phyloP scores from a whole-genome alignment of 2,113 vertebrate genomes.

The Glaucidium brasilianum region DNA sequence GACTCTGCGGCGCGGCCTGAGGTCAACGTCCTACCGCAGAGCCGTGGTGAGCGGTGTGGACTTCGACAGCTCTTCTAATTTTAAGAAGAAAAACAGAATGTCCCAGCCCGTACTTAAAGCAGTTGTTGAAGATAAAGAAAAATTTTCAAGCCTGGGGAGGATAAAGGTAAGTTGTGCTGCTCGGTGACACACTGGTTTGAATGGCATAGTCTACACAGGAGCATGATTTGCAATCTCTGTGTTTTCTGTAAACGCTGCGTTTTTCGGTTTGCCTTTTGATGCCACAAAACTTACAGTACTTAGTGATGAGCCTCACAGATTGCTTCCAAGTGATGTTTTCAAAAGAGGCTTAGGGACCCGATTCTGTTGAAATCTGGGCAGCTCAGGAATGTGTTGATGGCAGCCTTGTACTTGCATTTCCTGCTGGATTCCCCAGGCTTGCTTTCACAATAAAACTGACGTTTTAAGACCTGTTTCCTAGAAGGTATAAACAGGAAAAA shows the following conservation, averaged over 20 bases:
- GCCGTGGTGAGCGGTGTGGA: slow-evolving; percentile 90
- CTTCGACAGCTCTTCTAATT: slow-evolving; percentile 59
- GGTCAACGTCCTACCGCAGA: slow-evolving; percentile 93
- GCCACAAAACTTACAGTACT: rapidly evolving
- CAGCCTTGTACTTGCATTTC: not conserved
- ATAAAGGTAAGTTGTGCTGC: slow-evolving; percentile 68
- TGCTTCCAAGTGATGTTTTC: not conserved
- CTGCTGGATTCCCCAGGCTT: not conserved
- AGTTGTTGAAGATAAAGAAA: slow-evolving; percentile 76
- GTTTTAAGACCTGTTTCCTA: not conserved
- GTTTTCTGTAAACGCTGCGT: rapidly evolving
- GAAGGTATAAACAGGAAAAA: not conserved
- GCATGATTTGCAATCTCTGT: rapidly evolving
- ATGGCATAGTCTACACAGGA: not conserved
- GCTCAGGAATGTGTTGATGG: not conserved
- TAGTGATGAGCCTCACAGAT: no score
- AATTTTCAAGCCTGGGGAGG: slow-evolving; percentile 74
- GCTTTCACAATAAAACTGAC: not conserved
- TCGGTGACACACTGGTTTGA: rapidly evolving
- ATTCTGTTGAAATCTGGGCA: not conserved
- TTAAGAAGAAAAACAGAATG: slow-evolving; percentile 76
- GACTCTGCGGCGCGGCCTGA: slow-evolving; percentile 79
- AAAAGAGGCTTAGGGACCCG: not conserved
- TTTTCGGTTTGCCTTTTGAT: not conserved
- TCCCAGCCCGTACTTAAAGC: slow-evolving; percentile 78